Base-by-base conservation (phyloP, 2,113 vertebrate species). In the Pollimyrus isidori region DNA sequence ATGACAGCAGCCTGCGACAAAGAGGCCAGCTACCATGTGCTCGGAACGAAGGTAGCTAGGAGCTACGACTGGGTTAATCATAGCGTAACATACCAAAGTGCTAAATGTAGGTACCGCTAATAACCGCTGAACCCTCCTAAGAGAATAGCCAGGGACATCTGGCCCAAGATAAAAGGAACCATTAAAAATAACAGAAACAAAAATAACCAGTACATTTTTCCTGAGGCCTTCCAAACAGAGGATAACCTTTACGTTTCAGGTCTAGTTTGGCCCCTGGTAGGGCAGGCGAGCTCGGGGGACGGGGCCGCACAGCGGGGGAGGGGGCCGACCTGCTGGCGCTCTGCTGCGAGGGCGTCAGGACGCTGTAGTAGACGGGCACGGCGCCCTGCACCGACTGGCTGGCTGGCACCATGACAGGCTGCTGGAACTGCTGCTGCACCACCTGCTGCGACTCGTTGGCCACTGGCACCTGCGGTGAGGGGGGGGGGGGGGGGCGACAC, bases 321-420 rank as follows among this genome's bases (percentile, higher is more conserved):
- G 42, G 82, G 82, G 82, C 21, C 82, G 50, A 99, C 98, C 98
- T 99, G 93, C 97, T 97, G 95, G 97, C 97, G 0, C 97, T 99
- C 96, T 99, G 98, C 92, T 99, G 98, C 93, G 97, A 95, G 4
- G 97, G 95, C 42, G 98, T 97, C 92, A 99, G 97, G 94, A 99
- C 96, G 80, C 98, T 97, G 95, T 99, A 99, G 94, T 99, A 99
- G 87, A 99, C 97, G 7, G 98, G 97, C 87, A 99, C 96, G 19
- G 96, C 96, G 19, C 97, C 97, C 94, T 98, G 98, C 35, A 99
- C 97, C 88, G 98, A 97, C 91, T 99, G 98, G 94, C 97, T 99
- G 91, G 96, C 97, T 23, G 98, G 96, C 9, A 99, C 98, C 91
- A 99, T 96, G 94, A 99, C 96, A 46, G 97, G 97, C 94, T 99